Evolutionary conservation across 2,888 invertebrate species (phyloP).

Genomic region (Mycalesis mineus): DNA sequence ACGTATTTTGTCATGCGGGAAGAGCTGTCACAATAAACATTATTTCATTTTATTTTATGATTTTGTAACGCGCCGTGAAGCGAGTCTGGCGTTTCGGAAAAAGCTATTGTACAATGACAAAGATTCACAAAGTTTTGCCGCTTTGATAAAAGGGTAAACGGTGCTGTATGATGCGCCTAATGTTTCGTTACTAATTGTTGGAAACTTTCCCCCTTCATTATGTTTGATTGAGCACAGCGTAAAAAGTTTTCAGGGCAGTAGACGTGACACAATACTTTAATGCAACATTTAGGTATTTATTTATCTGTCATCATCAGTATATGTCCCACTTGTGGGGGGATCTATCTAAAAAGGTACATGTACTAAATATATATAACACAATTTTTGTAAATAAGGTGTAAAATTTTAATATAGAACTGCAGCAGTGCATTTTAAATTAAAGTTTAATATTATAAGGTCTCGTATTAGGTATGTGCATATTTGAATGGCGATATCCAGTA

Average conservation of each 20-base stretch:
- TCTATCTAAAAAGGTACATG: no score
- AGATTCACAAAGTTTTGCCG: constrained; percentile 46
- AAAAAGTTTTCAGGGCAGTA: background rate
- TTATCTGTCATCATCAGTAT: no score
- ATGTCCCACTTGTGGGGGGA: no score
- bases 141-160: constrained; percentile 41
- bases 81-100: constrained; percentile 57
- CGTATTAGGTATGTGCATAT: no score
- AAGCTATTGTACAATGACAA: constrained; percentile 55
- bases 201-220: constrained; percentile 19
- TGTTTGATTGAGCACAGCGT: background rate
- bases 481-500: no score
- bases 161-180: constrained; percentile 36
- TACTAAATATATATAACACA: no score
- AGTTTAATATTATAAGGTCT: no score
- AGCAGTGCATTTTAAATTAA: no score
- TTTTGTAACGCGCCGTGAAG: constrained; percentile 69
- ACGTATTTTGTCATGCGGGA: constrained; percentile 69
- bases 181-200: constrained; percentile 46
- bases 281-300: no score
- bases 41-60: constrained; percentile 72
- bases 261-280: no score
- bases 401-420: no score
- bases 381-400: no score
- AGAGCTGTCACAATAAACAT: constrained; percentile 75